Evolutionary conservation across 2,113 vertebrate species (phyloP).

Genomic region (Bagarius yarrelli): DNA sequence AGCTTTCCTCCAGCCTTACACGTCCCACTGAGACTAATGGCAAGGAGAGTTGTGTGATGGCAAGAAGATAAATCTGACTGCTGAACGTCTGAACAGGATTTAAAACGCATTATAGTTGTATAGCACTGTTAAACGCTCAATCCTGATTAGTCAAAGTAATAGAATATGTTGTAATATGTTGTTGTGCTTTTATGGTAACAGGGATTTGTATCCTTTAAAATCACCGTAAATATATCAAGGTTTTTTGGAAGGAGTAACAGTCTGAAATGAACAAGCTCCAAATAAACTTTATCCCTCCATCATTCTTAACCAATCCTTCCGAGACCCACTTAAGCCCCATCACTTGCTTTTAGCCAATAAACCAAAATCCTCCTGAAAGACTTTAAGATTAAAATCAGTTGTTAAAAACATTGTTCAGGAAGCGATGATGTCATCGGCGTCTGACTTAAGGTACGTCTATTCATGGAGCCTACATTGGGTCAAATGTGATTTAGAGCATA

Average conservation of each 20-base stretch:
- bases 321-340: conserved; percentile 3
- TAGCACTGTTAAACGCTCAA: background rate
- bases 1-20: conserved; percentile 16
- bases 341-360: conserved; percentile 28
- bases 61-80: background rate
- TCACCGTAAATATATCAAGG: background rate
- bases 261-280: background rate
- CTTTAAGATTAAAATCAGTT: conserved; percentile 44
- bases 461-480: background rate
- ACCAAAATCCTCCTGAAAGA: conserved; percentile 22
- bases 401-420: conserved; percentile 19
- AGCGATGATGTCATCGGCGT: conserved; percentile 10
- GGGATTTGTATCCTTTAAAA: background rate
- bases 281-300: background rate
- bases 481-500: conserved; percentile 1
- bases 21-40: conserved; percentile 2
- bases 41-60: background rate
- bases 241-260: background rate
- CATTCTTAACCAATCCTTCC: conserved; percentile 1
- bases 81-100: background rate
- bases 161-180: background rate
- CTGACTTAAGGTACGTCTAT: background rate
- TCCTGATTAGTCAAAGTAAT: background rate
- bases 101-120: background rate
- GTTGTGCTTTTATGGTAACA: background rate